These are phyloP conservation scores for Samia ricini DNA, from an alignment of 1,140 invertebrate genomes.

Conservation along the genomic window DNA sequence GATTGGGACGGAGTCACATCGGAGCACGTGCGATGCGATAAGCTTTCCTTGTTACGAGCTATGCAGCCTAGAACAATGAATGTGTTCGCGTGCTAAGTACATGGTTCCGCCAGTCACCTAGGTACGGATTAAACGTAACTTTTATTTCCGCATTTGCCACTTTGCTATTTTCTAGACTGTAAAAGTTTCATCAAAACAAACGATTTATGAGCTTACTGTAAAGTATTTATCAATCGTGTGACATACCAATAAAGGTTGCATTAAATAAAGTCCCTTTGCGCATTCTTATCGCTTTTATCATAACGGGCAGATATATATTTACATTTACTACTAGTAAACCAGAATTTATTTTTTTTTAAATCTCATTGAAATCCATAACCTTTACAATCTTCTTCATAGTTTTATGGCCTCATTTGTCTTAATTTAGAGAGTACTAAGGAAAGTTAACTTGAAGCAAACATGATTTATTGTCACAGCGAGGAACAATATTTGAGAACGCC, in stretches of 20 bases:
- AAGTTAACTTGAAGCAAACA: no score
- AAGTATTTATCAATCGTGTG: no score
- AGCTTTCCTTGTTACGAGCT: constrained; percentile 20
- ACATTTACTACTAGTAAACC: no score
- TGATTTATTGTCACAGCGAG: neutral
- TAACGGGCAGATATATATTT: no score
- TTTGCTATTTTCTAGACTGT: constrained; percentile 28
- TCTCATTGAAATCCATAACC: no score
- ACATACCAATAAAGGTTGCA: no score
- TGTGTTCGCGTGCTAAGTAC: constrained; percentile 20
- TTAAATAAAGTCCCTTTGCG: no score
- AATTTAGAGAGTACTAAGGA: no score
- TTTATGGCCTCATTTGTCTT: no score
- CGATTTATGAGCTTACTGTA: neutral
- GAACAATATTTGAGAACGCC: constrained; percentile 16
- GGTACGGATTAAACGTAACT: constrained; percentile 34
- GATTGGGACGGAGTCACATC: constrained; percentile 43
- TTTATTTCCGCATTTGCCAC: constrained; percentile 40
- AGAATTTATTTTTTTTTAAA: no score
- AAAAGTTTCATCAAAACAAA: constrained; percentile 35
- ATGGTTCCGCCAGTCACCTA: constrained; percentile 31
- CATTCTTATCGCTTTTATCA: no score
- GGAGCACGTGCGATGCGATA: constrained; percentile 50
- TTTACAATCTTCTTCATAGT: no score
- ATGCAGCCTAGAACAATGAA: constrained; percentile 34